phyloP scores from a whole-genome alignment of 2,888 invertebrate genomes.

The Drosophila flavopinicola region DNA sequence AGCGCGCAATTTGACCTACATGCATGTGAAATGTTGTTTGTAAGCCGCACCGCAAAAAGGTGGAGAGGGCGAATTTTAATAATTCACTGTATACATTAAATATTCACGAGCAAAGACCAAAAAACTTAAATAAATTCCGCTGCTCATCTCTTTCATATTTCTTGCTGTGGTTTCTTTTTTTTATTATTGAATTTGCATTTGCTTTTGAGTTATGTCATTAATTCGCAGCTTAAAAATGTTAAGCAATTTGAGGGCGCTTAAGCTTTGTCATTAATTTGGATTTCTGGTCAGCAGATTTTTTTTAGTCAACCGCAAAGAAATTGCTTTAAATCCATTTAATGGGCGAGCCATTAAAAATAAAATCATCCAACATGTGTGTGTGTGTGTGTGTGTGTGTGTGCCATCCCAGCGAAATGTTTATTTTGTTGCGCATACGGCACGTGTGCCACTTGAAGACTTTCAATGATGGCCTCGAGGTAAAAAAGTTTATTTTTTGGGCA shows the following conservation, averaged over 20 bases:
- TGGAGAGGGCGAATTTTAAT: constrained; percentile 59
- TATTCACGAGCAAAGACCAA: constrained; percentile 17
- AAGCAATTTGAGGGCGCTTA: constrained; percentile 51
- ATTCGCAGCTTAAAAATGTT: constrained; percentile 64
- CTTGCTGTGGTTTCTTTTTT: not conserved
- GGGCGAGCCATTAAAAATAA: constrained; percentile 66
- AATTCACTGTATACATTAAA: constrained; percentile 59
- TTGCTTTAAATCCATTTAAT: constrained; percentile 77
- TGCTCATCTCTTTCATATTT: constrained; percentile 1
- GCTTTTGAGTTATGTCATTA: constrained; percentile 37
- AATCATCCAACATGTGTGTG: constrained; percentile 40
- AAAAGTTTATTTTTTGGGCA: constrained; percentile 7
- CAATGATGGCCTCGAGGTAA: constrained; percentile 39
- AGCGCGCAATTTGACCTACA: constrained; percentile 68
- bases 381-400: constrained; percentile 1
- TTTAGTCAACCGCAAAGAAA: constrained; percentile 57
- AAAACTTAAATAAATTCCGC: constrained; percentile 27
- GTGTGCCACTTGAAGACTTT: constrained; percentile 45
- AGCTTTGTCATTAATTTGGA: constrained; percentile 72
- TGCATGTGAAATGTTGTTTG: constrained; percentile 50
- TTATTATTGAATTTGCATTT: constrained; percentile 67
- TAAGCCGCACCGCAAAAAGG: not conserved
- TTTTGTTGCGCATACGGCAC: constrained; percentile 64
- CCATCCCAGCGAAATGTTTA: constrained; percentile 31
- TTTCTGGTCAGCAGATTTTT: constrained; percentile 68